Conservation (phyloP, 2,797 vertebrate species). For the Okamejei kenojei region DNA sequence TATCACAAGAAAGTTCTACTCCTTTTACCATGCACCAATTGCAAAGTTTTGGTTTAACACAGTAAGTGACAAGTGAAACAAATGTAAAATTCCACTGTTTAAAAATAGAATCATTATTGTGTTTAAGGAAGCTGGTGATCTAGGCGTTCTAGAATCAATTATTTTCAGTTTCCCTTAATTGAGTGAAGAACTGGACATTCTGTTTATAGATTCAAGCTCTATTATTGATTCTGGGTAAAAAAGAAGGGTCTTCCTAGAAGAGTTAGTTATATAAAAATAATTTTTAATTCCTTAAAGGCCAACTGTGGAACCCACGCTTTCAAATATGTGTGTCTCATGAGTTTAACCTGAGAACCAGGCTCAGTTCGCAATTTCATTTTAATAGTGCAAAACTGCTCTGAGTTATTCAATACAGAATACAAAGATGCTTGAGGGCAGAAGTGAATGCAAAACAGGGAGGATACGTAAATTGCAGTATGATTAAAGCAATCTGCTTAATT, state of each 20-base stretch:
- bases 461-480: neutral
- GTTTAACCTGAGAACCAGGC: neutral
- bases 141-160: neutral
- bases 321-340: neutral
- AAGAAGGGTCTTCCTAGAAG: neutral
- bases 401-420: neutral
- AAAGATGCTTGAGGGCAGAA: neutral
- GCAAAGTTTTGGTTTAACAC: conserved; percentile 99
- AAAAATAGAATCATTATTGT: neutral
- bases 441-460: neutral
- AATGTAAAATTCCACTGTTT: neutral
- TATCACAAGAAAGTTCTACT: conserved; percentile 88
- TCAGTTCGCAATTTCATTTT: neutral
- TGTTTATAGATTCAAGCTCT: neutral
- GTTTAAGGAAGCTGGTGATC: neutral
- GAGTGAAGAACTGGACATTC: neutral
- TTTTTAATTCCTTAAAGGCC: neutral
- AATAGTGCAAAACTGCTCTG: neutral
- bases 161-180: neutral
- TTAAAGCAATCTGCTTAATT: neutral
- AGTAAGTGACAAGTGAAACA: conserved; percentile 56
- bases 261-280: neutral
- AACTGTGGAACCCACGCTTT: too few species aligned
- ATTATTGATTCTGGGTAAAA: neutral
- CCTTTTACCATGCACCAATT: conserved; percentile 95